Conservation (phyloP, 2,888 invertebrate genomes). For the Cartodere bifasciata region DNA sequence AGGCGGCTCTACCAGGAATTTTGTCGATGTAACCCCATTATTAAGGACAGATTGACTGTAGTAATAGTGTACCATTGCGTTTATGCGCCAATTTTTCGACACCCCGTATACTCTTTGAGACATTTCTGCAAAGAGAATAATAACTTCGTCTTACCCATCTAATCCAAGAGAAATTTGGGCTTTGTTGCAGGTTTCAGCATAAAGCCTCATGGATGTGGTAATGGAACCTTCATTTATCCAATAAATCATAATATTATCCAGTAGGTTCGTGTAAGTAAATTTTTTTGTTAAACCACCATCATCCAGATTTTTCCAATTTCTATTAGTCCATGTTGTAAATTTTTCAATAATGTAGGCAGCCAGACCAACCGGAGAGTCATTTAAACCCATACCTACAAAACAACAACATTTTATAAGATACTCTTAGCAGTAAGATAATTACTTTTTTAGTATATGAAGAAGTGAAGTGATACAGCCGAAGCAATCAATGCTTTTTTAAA, state of each 20-base stretch:
- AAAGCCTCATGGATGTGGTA: constrained; percentile 62
- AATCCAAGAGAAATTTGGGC: constrained; percentile 13
- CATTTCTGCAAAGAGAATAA: no score
- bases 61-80: no score
- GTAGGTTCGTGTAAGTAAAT: constrained; percentile 54
- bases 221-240: constrained; percentile 62
- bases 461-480: no score
- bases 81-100: no score
- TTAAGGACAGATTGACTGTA: no score
- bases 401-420: constrained; percentile 1
- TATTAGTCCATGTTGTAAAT: constrained; percentile 63
- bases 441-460: no score
- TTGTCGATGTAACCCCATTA: no score
- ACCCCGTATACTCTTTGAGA: no score
- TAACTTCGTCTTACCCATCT: constrained; percentile 20
- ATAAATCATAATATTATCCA: constrained; percentile 73
- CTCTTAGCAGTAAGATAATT: no score
- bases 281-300: constrained; percentile 56
- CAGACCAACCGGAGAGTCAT: constrained; percentile 71
- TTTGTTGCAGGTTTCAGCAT: constrained; percentile 45
- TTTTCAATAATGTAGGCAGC: constrained; percentile 87
- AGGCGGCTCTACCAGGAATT: no score
- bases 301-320: constrained; percentile 32
- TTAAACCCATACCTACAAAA: constrained; percentile 47
- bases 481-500: no score